Evolutionary conservation across 2,113 vertebrate species (phyloP).

Genomic region (Meleagris gallopavo): DNA sequence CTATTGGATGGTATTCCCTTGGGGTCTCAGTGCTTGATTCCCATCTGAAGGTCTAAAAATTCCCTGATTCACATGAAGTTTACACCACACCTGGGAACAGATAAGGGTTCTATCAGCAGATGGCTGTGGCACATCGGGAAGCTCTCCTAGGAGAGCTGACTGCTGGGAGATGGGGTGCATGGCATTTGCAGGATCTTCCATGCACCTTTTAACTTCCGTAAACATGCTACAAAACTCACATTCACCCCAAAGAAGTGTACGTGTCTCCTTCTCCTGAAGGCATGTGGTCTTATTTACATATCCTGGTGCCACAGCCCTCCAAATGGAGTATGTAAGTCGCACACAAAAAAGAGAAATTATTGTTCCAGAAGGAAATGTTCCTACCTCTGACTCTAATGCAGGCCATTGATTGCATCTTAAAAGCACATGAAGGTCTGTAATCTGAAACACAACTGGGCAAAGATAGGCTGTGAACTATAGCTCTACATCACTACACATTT

Average conservation of each 20-base stretch:
- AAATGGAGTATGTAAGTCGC: not conserved
- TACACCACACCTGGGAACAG: not conserved
- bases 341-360: not conserved
- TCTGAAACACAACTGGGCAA: not conserved
- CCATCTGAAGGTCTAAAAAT: not conserved
- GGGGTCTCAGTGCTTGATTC: not conserved
- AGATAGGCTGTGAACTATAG: fast-evolving
- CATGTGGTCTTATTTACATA: not conserved
- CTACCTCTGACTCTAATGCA: not conserved
- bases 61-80: not conserved
- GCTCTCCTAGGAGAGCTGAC: not conserved
- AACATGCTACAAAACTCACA: not conserved
- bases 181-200: not conserved
- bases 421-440: not conserved
- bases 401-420: not conserved
- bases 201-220: not conserved
- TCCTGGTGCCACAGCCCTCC: not conserved
- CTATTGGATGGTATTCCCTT: not conserved
- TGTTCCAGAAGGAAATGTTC: not conserved
- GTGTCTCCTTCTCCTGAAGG: not conserved
- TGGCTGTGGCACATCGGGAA: not conserved
- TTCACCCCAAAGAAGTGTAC: not conserved
- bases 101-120: fast-evolving
- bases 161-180: not conserved
- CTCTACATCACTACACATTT: not conserved